A percentile compares a stretch with the other conserved stretches of the same genome.
phyloP scores from a whole-genome alignment of 2,797 vertebrate genomes.

The Lepilemur septentrionalis region DNA sequence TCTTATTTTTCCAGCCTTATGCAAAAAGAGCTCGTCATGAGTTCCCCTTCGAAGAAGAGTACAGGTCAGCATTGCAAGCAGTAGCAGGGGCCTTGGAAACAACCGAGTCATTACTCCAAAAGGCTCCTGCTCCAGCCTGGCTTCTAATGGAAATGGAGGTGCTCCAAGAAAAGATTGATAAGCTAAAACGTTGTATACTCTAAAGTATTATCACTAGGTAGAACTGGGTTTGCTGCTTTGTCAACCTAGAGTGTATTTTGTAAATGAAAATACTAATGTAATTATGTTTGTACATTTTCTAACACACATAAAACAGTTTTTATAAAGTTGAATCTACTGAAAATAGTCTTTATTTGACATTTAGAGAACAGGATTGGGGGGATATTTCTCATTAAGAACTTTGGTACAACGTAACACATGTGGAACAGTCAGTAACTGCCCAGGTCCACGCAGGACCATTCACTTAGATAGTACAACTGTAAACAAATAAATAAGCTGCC shows the following conservation, averaged over 20 bases:
- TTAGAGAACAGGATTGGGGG: slow-evolving; percentile 62
- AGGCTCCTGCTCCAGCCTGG: slow-evolving; percentile 87
- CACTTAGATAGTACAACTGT: slow-evolving; percentile 65
- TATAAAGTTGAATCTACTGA: slow-evolving; percentile 70
- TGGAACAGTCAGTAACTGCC: slow-evolving; percentile 5
- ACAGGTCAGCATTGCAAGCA: slow-evolving; percentile 84
- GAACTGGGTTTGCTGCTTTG: neutral
- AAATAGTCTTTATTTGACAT: slow-evolving; percentile 83
- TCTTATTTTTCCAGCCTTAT: slow-evolving; percentile 85
- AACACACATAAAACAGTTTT: slow-evolving; percentile 53
- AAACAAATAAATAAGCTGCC: slow-evolving; percentile 81
- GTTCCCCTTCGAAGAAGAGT: slow-evolving; percentile 86
- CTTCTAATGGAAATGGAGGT: slow-evolving; percentile 85
- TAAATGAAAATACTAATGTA: neutral
- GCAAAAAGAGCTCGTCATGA: slow-evolving; percentile 90
- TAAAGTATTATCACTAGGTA: no score
- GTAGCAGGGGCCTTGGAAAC: slow-evolving; percentile 89
- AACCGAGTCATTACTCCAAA: slow-evolving; percentile 83
- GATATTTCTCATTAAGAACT: slow-evolving; percentile 63
- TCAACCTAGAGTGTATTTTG: neutral
- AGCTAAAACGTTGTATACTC: slow-evolving; percentile 41
- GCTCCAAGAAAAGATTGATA: slow-evolving; percentile 82
- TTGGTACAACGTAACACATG: slow-evolving; percentile 60
- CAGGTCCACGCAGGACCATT: slow-evolving; percentile 43
- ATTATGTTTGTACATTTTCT: neutral